Evolutionary conservation across 2,888 invertebrate genomes (phyloP), one percentile per base, ranked within the genome.

Genomic region (Pyrgus malvae): DNA sequence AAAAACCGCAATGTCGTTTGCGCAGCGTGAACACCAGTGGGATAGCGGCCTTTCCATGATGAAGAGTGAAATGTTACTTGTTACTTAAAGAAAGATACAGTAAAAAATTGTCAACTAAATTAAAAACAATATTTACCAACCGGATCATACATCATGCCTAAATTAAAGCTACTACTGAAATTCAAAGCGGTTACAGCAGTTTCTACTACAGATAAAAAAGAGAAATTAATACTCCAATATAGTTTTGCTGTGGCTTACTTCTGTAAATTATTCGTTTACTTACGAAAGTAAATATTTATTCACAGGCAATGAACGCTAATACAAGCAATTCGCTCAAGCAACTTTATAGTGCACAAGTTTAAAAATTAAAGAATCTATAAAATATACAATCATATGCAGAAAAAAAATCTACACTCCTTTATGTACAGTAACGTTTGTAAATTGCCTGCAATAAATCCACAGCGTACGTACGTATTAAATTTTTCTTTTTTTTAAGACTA

Each of bases 121-220:
- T 7, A 16, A 19, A 37, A 19, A 37, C 11, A 38, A 11, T 6
- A 1, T 17, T 11, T 38, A 3, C 3, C 4, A 9, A 35, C 16
- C 1, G 7, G n/a, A 55, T 1, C n/a, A 35, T 35, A 17, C 38
- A 45, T 27, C 61, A 59, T 61, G 61, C 61, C 55, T 38, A 27
- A 40, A 48, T 42, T 57, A 62, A 54, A 38, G 25, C 42, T 44
- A 16, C 41, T 11, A 50, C 45, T 41, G 46, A 37, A 37, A 38
- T 35, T 25, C 16, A 11, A 50, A 50, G 50, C 41, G 25, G 41
- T 33, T 50, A 50, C 45, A 46, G 33, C 23, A 23, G 9, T 14
- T 17, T 29, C 29, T 29, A 31, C 31, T 8, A 31, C 17, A 35
- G 1, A 8, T 37, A 2, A 31, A 44, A 44, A 44, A 44, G 12